Conservation (phyloP, 2,113 vertebrate genomes). For the Pseudorhombus dupliciocellatus region DNA sequence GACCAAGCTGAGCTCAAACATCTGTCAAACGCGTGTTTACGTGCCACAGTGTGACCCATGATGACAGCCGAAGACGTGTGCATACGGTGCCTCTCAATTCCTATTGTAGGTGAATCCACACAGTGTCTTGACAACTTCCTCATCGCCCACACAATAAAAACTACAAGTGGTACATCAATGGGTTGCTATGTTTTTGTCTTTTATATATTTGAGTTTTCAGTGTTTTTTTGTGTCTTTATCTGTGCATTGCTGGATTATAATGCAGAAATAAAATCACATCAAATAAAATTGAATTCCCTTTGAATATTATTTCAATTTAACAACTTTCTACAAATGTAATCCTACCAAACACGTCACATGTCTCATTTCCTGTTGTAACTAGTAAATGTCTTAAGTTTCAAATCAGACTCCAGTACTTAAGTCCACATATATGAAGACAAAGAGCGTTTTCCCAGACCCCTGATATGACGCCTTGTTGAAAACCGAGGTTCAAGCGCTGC, state of each 20-base stretch:
- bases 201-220: no score
- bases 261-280: no score
- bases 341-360: no score
- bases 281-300: no score
- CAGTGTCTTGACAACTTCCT: background rate
- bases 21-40: conserved; percentile 5
- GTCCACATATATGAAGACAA: conserved; percentile 5
- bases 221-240: no score
- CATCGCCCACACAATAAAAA: background rate
- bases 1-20: conserved; percentile 42
- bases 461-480: conserved; percentile 65
- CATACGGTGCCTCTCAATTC: background rate
- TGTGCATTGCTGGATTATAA: no score
- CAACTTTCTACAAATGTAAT: no score
- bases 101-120: background rate
- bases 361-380: no score
- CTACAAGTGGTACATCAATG: background rate
- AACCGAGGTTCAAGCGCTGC: conserved; percentile 46
- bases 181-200: no score
- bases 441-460: conserved; percentile 40
- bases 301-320: no score
- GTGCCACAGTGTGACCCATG: background rate
- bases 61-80: background rate
- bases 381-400: no score
- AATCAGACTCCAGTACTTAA: conserved; percentile 5